Evolutionary conservation across 2,888 invertebrate genomes (phyloP), one percentile per base, ranked within the genome.

Genomic region (Danaus chrysippus): DNA sequence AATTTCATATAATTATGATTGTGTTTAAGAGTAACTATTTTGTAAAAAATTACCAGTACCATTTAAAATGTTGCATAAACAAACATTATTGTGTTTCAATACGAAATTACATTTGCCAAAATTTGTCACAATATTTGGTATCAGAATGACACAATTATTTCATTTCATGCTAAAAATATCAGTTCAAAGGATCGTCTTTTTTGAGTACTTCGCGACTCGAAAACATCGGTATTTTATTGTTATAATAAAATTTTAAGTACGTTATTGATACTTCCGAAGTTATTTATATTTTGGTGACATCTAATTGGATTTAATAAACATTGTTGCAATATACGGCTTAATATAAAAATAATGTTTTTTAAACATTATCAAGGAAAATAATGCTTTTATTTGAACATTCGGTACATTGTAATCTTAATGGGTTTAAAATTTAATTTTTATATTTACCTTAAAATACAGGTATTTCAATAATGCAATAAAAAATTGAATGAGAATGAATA

Each of bases 201-300:
- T 82, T 78, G 71, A 74, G 71, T 68, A 73, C 61, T 82, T 81
- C 81, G 80, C 76, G 82, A 74, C 66, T 77, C 77, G 75, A 80
- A 81, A 82, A 82, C 71, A 78, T 81, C 81, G 68, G 63, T 67
- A 74, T 75, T 84, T 86, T 86, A 86, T 85, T 83, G 82, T 84
- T 81, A 77, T 79, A 77, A 83, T 84, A 86, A 86, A 85, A 77
- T 80, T 77, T 73, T 71, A 63, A 63, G 71, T 73, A 62, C 82
- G 78, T 83, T 81, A 81, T 85, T 76, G 77, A 76, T 76, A 77
- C 77, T 79, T 77, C 76, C 76, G 78, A 62, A 65, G 73, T 82
- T 82, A 86, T 84, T 84, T 84, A 86, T 74, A 58, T 59, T 43
- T 42, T 19, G 43, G 19, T 10, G 17, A 11, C 17, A 9, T 49